These are phyloP conservation scores for Acanthis flammea DNA, from an alignment of 2,797 vertebrate genomes.

Conservation along the genomic window DNA sequence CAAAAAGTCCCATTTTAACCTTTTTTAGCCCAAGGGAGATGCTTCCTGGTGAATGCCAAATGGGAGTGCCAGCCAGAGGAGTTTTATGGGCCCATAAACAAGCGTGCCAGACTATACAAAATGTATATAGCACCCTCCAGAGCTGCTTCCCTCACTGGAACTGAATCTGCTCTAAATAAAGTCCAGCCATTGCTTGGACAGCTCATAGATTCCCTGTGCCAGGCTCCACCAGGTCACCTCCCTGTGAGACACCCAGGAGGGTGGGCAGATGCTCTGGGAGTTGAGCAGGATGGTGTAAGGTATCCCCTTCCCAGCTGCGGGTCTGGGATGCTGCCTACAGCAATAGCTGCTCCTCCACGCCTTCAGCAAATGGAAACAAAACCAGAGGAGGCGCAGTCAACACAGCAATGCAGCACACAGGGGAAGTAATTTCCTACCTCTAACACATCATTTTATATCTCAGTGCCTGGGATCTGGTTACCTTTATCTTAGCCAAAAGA, in stretches of 20 bases:
- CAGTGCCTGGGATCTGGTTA: background rate
- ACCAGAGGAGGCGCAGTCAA: background rate
- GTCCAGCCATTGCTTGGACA: background rate
- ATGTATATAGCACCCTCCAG: background rate
- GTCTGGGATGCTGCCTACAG: constrained; percentile 45
- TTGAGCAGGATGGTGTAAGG: background rate
- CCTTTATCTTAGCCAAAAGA: constrained; percentile 44
- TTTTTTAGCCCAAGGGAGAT: background rate
- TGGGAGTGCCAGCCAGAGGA: background rate
- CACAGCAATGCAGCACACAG: background rate
- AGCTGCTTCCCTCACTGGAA: background rate
- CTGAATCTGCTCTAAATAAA: background rate
- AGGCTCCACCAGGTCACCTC: background rate
- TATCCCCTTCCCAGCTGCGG: background rate
- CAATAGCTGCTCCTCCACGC: background rate
- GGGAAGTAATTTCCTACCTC: constrained; percentile 32
- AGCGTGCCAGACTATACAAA: background rate
- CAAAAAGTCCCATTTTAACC: background rate
- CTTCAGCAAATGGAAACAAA: background rate
- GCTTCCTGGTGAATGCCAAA: background rate
- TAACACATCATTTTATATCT: constrained; percentile 39
- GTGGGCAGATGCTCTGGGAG: background rate
- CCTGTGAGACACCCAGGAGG: background rate
- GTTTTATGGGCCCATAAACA: background rate
- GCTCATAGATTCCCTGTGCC: background rate